These are phyloP conservation scores for Chunga burmeisteri DNA, from an alignment of 2,113 vertebrate species.

Conservation along the genomic window DNA sequence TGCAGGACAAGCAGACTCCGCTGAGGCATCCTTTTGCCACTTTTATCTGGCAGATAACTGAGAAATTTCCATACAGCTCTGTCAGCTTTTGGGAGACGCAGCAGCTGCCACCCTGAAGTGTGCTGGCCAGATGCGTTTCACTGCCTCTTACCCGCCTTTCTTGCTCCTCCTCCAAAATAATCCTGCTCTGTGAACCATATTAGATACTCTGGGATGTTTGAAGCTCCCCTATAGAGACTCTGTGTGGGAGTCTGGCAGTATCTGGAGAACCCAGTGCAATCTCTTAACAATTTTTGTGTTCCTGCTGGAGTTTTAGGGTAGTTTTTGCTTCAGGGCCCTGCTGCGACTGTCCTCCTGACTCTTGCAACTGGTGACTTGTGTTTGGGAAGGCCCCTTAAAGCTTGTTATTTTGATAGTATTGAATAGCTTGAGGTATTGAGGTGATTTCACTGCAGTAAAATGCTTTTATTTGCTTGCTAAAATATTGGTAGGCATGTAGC, in stretches of 20 bases:
- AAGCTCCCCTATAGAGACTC: neutral
- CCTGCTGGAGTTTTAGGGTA: neutral
- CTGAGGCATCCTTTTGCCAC: neutral
- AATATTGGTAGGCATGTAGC: neutral
- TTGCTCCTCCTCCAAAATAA: neutral
- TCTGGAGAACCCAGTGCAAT: neutral
- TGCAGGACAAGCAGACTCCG: neutral
- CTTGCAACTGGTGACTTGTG: neutral
- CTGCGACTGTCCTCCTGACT: neutral
- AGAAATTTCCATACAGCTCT: neutral
- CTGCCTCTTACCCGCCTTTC: neutral
- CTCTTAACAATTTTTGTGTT: neutral
- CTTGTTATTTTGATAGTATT: neutral
- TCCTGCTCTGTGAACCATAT: accelerated
- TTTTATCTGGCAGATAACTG: neutral
- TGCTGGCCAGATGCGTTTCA: accelerated
- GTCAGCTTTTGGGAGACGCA: neutral
- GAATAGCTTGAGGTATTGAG: neutral
- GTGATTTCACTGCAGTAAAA: neutral
- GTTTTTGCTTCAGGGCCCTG: neutral
- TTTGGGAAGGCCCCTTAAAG: neutral
- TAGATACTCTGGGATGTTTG: neutral
- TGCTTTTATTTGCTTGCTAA: neutral
- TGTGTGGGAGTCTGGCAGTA: neutral
- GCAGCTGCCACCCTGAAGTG: neutral